A percentile compares a stretch with the other conserved stretches of the same genome.
Evolutionary conservation across 2,888 invertebrate species (phyloP).

Genomic region (Amiota minor): DNA sequence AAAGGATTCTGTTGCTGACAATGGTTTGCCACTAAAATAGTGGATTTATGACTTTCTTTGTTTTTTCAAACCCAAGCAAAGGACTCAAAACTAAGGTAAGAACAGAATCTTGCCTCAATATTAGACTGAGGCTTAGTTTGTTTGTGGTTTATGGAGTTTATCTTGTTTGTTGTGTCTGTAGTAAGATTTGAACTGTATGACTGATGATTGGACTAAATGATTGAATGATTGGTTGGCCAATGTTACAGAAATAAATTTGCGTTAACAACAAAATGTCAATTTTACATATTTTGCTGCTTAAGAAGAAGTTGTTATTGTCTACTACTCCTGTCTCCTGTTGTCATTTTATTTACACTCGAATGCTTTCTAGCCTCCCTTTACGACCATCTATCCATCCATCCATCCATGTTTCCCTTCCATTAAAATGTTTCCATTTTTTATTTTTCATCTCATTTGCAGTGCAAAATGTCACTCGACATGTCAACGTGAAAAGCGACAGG

Average conservation of each 20-base stretch:
- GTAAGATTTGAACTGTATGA: too few species aligned
- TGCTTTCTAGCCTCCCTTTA: neutral
- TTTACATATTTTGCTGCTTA: slow-evolving; percentile 20
- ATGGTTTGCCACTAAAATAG: neutral
- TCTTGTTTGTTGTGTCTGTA: too few species aligned
- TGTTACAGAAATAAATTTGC: too few species aligned
- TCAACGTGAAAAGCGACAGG: slow-evolving; percentile 48
- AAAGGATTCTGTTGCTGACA: slow-evolving; percentile 15
- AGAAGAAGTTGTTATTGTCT: neutral
- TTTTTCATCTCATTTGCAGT: slow-evolving; percentile 33
- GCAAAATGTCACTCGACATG: slow-evolving; percentile 52
- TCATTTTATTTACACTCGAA: slow-evolving; percentile 4
- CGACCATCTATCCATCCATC: neutral
- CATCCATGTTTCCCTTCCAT: neutral
- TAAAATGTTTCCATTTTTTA: slow-evolving; percentile 24
- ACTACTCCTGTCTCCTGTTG: neutral
- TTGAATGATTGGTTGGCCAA: too few species aligned
- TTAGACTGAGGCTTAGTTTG: neutral
- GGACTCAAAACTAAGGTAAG: too few species aligned
- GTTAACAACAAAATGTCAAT: slow-evolving; percentile 11
- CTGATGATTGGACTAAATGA: too few species aligned
- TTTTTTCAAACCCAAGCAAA: neutral
- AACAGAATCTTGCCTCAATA: neutral
- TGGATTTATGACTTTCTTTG: slow-evolving; percentile 15
- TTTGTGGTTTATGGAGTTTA: too few species aligned